A percentile compares a stretch with the other conserved stretches of the same genome.
These are phyloP conservation scores for Pseudomyrmex sp. DNA, from an alignment of 1,140 invertebrate genomes.

Conservation along the genomic window DNA sequence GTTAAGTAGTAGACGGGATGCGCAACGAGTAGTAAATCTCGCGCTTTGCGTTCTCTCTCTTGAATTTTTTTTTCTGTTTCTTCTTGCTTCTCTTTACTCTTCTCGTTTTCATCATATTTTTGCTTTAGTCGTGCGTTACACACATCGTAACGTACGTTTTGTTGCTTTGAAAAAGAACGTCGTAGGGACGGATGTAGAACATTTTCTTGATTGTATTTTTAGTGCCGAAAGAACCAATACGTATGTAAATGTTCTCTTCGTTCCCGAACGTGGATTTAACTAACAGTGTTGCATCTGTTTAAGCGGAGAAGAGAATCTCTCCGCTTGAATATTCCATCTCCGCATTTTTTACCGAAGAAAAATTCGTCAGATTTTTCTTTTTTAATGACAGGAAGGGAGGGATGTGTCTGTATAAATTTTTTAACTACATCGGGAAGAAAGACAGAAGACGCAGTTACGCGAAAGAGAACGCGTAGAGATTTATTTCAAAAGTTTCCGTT, in stretches of 20 bases:
- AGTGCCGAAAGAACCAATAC: constrained; percentile 34
- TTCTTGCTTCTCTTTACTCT: neutral
- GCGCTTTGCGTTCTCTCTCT: neutral
- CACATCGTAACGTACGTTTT: neutral
- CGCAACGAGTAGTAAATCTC: constrained; percentile 1
- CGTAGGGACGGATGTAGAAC: neutral
- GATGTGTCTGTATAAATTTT: neutral
- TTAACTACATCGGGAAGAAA: too few relatives aligned
- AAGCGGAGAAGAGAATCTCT: constrained; percentile 2
- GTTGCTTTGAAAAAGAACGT: constrained; percentile 2
- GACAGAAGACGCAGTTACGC: too few relatives aligned
- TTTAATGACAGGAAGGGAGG: constrained; percentile 4
- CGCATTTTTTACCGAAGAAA: neutral
- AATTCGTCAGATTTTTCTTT: constrained; percentile 7
- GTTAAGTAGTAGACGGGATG: constrained; percentile 46
- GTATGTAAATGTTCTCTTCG: constrained; percentile 26
- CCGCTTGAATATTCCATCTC: constrained; percentile 1
- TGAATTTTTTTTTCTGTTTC: too few relatives aligned
- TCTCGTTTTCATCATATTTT: neutral
- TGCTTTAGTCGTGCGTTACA: constrained; percentile 1
- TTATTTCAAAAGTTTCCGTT: too few relatives aligned
- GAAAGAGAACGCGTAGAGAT: too few relatives aligned
- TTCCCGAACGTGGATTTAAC: constrained; percentile 13
- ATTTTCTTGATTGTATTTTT: constrained; percentile 49
- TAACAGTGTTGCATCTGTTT: neutral